Evolutionary conservation across 2,888 invertebrate species (phyloP), one percentile per base, ranked within the genome.

Genomic region (Hartigia nigra): DNA sequence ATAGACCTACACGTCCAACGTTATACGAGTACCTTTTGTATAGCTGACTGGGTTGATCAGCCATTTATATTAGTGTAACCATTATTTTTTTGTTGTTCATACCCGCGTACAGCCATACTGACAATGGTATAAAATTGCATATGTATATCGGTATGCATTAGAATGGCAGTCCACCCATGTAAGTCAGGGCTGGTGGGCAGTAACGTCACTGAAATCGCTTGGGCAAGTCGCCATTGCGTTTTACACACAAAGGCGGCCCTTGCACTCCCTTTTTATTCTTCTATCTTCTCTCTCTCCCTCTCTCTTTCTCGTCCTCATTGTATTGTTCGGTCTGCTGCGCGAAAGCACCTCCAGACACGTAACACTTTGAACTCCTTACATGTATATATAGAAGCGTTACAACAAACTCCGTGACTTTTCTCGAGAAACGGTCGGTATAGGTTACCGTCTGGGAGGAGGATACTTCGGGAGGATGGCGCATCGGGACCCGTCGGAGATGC

Each of bases 261-360:
- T 76, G 72, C 72, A 69, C n/a, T 31, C 69, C 78, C 39, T 75
- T 75, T 69, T 75, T n/a, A 39, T 75, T 76, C 75, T 78, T 32
- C 75, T 75, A 76, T 69, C 69, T 35, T 75, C 75, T 12, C 75
- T 36, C 37, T 69, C 78, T 69, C 78, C 69, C 75, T 69, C n/a
- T 69, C 78, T 77, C 37, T 37, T 72, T 80, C 37, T 72, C 78
- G 31, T 69, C 75, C 39, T 76, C 36, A 23, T 55, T 55, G 55
- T 23, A 55, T 55, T 55, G 55, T 55, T 55, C 55, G 5, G 55
- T 55, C 55, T 23, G 55, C 55, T 55, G 14, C 55, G 55, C 55
- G 23, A 55, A 55, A 55, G 55, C 55, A 55, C 23, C 55, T 55
- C 55, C 55, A 23, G 55, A 55, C 55, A 55, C 23, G 55, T 55